Conservation (phyloP, 2,113 vertebrate genomes). For the Toxostoma redivivum region DNA sequence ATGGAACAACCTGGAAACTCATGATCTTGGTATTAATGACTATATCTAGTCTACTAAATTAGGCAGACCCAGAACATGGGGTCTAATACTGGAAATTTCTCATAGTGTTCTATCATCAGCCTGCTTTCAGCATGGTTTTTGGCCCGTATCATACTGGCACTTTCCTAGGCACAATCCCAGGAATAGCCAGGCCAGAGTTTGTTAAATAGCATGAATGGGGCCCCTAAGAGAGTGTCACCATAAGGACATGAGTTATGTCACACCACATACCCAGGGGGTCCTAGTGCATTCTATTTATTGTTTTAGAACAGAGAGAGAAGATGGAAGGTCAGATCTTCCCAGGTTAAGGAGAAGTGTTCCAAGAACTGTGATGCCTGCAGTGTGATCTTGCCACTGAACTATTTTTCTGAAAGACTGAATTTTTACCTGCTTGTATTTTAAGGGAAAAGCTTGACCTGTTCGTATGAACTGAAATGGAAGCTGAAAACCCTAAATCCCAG, state of each 20-base stretch:
- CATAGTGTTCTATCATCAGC: neutral
- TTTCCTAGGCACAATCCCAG: neutral
- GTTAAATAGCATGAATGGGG: neutral
- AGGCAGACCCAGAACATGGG: neutral
- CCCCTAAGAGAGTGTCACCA: neutral
- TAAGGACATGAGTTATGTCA: neutral
- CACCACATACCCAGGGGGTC: neutral
- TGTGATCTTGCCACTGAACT: neutral
- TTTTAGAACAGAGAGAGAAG: neutral
- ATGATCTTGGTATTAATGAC: neutral
- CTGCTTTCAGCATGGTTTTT: neutral
- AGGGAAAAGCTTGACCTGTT: neutral
- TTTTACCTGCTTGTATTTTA: neutral
- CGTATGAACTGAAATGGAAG: neutral
- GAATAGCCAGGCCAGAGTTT: accelerated
- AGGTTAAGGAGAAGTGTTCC: neutral
- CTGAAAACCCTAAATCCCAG: neutral
- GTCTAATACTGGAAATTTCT: neutral
- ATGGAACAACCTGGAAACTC: neutral
- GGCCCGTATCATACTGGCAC: too few relatives aligned
- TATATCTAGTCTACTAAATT: neutral
- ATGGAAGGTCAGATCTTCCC: neutral
- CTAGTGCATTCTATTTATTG: neutral
- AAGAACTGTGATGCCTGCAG: neutral
- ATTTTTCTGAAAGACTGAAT: neutral